Conservation (phyloP, 2,888 invertebrate genomes). For the Callyntrura sp. region DNA sequence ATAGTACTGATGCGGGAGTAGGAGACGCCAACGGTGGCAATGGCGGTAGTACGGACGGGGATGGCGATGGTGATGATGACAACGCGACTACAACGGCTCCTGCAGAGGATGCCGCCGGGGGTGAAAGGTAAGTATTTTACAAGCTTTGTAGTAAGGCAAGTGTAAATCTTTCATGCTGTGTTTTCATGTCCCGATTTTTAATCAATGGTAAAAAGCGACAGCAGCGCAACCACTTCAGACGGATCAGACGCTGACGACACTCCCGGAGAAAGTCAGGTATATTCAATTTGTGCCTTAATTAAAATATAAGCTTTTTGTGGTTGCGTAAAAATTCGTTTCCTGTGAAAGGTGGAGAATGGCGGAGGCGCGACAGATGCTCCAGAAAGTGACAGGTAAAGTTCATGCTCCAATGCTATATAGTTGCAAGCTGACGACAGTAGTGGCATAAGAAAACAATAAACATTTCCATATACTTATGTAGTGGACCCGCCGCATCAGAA, state of each 20-base stretch:
- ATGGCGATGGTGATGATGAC: constrained; percentile 20
- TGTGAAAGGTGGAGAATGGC: constrained; percentile 16
- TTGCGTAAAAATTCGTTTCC: constrained; percentile 15
- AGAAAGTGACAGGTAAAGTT: constrained; percentile 39
- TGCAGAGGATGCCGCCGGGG: constrained; percentile 28
- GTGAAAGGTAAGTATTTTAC: constrained; percentile 55
- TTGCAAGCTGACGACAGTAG: not conserved
- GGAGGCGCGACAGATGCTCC: constrained; percentile 17
- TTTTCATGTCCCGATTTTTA: too few species aligned
- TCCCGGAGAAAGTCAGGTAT: constrained; percentile 61
- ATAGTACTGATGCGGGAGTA: constrained; percentile 31
- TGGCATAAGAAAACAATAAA: too few species aligned
- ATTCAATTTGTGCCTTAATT: too few species aligned
- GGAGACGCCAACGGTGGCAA: constrained; percentile 29
- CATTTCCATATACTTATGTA: constrained; percentile 9
- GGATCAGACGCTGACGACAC: constrained; percentile 29
- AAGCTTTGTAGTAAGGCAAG: too few species aligned
- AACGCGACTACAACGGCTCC: constrained; percentile 25
- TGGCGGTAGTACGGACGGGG: constrained; percentile 49
- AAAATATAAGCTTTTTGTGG: too few species aligned
- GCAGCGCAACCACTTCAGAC: constrained; percentile 7
- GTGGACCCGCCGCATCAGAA: constrained; percentile 44
- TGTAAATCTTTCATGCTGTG: not conserved
- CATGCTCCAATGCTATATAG: not conserved
- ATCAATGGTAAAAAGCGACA: constrained; percentile 33